Evolutionary conservation across 2,888 invertebrate species (phyloP).

Genomic region (Oligia latruncula): DNA sequence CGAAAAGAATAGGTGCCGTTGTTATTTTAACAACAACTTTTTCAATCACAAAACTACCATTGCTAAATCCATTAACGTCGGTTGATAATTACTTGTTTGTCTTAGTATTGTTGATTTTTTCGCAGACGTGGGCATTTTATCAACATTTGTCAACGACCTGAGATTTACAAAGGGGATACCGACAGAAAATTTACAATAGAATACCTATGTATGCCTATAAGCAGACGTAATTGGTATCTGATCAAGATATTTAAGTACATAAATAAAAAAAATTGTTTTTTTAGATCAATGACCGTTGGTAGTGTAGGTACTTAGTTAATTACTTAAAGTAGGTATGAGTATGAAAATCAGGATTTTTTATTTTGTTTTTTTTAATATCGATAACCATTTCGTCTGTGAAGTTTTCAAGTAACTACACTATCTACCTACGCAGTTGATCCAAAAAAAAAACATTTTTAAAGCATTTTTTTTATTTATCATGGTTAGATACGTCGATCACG

Average conservation of each 20-base stretch:
- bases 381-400: neutral
- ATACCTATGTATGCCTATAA: too few relatives aligned
- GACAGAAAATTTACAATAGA: neutral
- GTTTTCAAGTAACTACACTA: neutral
- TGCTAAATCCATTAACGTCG: constrained; percentile 26
- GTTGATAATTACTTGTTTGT: constrained; percentile 26
- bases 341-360: neutral
- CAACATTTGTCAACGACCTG: constrained; percentile 10
- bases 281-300: too few relatives aligned
- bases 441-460: neutral
- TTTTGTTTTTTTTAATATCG: neutral
- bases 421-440: neutral
- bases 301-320: too few relatives aligned
- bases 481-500: neutral
- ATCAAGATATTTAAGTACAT: too few relatives aligned
- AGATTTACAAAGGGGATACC: neutral
- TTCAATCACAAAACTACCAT: constrained; percentile 34
- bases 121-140: constrained; percentile 12
- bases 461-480: neutral
- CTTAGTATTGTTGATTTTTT: constrained; percentile 36
- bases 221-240: too few relatives aligned
- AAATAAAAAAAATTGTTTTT: too few relatives aligned
- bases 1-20: constrained; percentile 40
- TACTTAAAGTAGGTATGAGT: too few relatives aligned
- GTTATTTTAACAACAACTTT: constrained; percentile 39